Evolutionary conservation across 2,797 vertebrate genomes (phyloP), one percentile per base, ranked within the genome.

Genomic region (Anas georgica): DNA sequence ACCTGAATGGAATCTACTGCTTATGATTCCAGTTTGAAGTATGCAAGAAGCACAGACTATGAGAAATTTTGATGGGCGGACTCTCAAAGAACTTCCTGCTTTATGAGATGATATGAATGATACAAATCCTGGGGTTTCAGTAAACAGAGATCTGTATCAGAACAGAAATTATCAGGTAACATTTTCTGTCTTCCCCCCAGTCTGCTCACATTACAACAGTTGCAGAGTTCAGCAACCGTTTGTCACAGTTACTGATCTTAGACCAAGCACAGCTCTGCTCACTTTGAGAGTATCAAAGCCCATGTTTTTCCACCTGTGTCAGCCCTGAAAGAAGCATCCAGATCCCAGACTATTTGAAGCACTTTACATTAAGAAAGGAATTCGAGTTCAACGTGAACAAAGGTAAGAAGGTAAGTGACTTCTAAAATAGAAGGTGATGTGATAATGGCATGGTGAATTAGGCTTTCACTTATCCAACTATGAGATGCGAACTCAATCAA

Each of bases 221-320:
- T 43, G 62, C 28, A 10, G 23, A 1, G 2, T 8, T 45, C 83
- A 45, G 67, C 31, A 75, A 39, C 25, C 31, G 9, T 2, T 1
- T 0, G 0, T 17, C 73, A 1, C 37, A 23, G 35, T 9, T 43
- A 11, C 69, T 48, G 52, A 58, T 52, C 39, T 18, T 6, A 16
- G 5, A 25, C 26, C 66, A 18, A 20, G 50, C 22, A n/a, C 31
- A 81, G n/a, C 59, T 79, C 74, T 62, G 72, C 86, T 62, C 59
- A n/a, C 43, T 55, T 76, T 14, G 1, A 0, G 12, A 13, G 28
- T 4, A 7, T 6, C 3, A 2, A 45, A 33, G 54, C n/a, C n/a
- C 70, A 33, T 22, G 41, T 17, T 67, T 45, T n/a, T 72, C 56
- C 58, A 13, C 8, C 29, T 12, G 46, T 17, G 48, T 20, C 25